Evolutionary conservation across 2,113 vertebrate genomes (phyloP), one percentile per base, ranked within the genome.

Genomic region (Microcebus griseorufus): DNA sequence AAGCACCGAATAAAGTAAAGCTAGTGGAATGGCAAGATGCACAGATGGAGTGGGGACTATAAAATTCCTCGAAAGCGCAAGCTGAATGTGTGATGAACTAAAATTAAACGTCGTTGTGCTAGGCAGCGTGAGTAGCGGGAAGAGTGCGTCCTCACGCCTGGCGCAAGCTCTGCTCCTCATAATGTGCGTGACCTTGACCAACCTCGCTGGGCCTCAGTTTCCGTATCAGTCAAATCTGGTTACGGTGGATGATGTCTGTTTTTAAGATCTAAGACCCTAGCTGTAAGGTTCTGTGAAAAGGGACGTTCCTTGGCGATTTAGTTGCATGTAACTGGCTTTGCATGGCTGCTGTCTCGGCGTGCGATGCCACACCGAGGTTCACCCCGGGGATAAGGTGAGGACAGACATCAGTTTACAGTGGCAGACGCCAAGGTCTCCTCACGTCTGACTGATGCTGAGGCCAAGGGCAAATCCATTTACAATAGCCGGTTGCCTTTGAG

Each of bases 11-110:
- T 13, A 29, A 9, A 96, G 76, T 1, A 95, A 45, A 90, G 86
- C 69, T 76, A 53, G 88, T 83, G 39, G 97, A 64, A 90, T 27
- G 95, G 98, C 93, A 84, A 34, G 51, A 80, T 62, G 93, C 80
- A 94, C 98, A 98, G 96, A 97, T 89, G 93, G 97, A 96, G 88
- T 75, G 96, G 70, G 53, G 98, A 98, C 95, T 97, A 58, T 96
- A 87, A 97, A 87, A 96, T 98, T 97, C 96, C 96, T 98, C 90
- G 97, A 98, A 98, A 98, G 98, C 97, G 32, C 90, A 92, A 82
- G 94, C 96, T 62, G 75, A 11, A 37, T 98, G 96, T 96, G 96
- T 97, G 97, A 97, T 94, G 97, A 98, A 96, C 97, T 89, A 96
- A 98, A 98, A 98, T 98, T 97, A 98, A 98, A 97, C 70, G 94